Evolutionary conservation across 2,113 vertebrate species (phyloP).

Genomic region (Pedionomus torquatus): DNA sequence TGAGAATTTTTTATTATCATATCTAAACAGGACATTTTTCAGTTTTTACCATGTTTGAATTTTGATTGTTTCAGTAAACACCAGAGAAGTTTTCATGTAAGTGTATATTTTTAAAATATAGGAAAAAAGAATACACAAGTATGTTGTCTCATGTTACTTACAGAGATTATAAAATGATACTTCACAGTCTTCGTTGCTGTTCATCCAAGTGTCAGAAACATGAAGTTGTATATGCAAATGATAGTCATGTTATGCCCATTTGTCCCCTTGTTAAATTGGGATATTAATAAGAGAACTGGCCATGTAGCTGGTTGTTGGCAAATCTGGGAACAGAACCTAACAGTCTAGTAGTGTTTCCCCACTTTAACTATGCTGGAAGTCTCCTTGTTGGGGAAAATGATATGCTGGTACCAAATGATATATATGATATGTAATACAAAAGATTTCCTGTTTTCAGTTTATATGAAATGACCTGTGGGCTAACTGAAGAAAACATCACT

Average conservation of each 20-base stretch:
- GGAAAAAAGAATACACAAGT: neutral
- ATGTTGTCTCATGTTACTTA: rapidly evolving
- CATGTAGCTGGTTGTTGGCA: neutral
- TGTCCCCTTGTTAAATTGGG: neutral
- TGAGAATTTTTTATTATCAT: neutral
- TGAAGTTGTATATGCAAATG: neutral
- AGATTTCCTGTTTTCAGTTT: slow-evolving; percentile 34
- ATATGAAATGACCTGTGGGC: slow-evolving; percentile 30
- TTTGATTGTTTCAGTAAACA: neutral
- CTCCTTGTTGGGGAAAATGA: neutral
- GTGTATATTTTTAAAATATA: neutral
- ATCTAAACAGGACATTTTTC: neutral
- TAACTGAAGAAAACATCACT: slow-evolving; percentile 42
- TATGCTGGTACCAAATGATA: neutral
- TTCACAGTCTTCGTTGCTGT: neutral
- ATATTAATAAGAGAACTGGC: neutral
- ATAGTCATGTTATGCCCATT: neutral
- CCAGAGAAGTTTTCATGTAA: neutral
- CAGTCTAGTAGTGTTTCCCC: neutral
- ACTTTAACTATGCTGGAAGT: neutral
- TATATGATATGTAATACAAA: slow-evolving; percentile 26
- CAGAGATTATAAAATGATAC: neutral
- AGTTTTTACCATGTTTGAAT: neutral
- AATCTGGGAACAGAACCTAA: neutral
- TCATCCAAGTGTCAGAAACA: neutral